Evolutionary conservation across 2,888 invertebrate genomes (phyloP), one percentile per base, ranked within the genome.

Genomic region (Mactromeris polynyma): DNA sequence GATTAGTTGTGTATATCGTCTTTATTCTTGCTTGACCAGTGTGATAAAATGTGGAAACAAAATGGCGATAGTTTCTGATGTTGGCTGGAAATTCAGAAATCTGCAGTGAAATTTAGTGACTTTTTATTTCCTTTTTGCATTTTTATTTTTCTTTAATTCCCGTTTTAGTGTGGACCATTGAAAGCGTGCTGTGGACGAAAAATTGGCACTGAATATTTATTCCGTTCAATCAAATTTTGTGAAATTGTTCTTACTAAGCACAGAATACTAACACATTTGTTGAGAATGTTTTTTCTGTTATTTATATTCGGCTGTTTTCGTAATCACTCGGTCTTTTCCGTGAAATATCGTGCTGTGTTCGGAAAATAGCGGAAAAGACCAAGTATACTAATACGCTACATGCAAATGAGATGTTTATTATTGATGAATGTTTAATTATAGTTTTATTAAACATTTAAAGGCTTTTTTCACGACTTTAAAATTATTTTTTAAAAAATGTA

Each of bases 191-290:
- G 91, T 90, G 91, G 42, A 81, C 80, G 73, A 80, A 82, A 42
- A 81, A 42, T 88, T 82, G 86, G 91, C 90, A 90, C 90, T 90
- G 89, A 89, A 58, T 87, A 88, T 87, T 90, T 87, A 89, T 91
- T 87, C 85, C 85, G 85, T 91, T 90, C 89, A 86, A 87, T 91
- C 91, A 90, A 90, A 91, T 89, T 91, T 91, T 91, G 91, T 91
- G 91, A 90, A 90, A 90, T 90, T 86, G 88, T 90, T 90, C 91
- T 90, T 91, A 90, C 85, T 90, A 89, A 89, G 91, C 91, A 91
- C 91, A 38, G 51, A 58, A 81, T 86, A 90, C 90, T 90, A 90
- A 90, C 90, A 79, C 42, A 64, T 36, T 83, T 79, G 38, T 38
- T 54, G 36, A 81, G 86, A 69, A 81, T 54, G 42, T 81, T 46